Evolutionary conservation across 2,888 invertebrate genomes (phyloP).

Genomic region (Pteria penguin): DNA sequence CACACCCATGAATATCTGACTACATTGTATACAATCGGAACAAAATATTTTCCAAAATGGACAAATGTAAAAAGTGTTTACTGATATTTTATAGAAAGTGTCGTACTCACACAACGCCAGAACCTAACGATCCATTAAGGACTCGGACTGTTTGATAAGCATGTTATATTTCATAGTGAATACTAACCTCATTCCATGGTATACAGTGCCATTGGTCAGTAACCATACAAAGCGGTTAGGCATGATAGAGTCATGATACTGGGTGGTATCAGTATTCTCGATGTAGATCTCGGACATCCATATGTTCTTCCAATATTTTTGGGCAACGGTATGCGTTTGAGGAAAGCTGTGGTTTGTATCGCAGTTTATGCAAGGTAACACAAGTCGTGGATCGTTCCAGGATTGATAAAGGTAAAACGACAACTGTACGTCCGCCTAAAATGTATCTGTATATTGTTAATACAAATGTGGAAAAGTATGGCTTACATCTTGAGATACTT

Average conservation of each 20-base stretch:
- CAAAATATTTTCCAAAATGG: too few species aligned
- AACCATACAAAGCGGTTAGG: slow-evolving; percentile 12
- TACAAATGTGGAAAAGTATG: too few species aligned
- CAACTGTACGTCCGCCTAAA: neutral
- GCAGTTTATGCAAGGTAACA: neutral
- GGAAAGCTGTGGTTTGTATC: neutral
- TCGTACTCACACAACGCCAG: too few species aligned
- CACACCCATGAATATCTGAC: too few species aligned
- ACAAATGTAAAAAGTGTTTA: too few species aligned
- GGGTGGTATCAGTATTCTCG: neutral
- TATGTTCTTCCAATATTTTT: slow-evolving; percentile 6
- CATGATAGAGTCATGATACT: slow-evolving; percentile 4
- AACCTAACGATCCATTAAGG: too few species aligned
- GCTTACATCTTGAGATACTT: too few species aligned
- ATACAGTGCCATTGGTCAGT: neutral
- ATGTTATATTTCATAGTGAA: too few species aligned
- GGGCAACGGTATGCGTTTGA: neutral
- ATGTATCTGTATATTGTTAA: neutral
- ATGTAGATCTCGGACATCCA: slow-evolving; percentile 14
- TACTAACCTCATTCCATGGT: slow-evolving; percentile 12
- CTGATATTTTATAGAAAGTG: too few species aligned
- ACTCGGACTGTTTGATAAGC: too few species aligned
- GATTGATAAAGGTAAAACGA: slow-evolving; percentile 19
- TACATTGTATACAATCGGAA: too few species aligned
- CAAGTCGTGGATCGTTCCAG: slow-evolving; percentile 17